These are phyloP conservation scores for Globodera rostochiensis DNA, from an alignment of 1,140 invertebrate genomes.

Conservation along the genomic window DNA sequence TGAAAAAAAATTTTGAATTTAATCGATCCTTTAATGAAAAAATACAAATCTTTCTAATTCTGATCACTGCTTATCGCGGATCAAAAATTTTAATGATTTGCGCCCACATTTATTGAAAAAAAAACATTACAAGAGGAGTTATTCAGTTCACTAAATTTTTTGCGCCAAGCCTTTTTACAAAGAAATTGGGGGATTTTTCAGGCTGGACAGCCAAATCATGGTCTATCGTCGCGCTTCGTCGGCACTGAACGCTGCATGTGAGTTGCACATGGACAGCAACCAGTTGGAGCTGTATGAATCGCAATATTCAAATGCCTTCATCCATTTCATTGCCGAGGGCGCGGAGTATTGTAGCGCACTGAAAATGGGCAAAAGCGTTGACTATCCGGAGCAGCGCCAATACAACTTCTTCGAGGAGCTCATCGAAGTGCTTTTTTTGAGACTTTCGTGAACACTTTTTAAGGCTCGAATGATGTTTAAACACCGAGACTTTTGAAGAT, in stretches of 20 bases:
- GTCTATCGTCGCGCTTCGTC: neutral
- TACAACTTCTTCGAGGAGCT: neutral
- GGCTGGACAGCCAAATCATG: neutral
- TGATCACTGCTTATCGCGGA: too few species aligned
- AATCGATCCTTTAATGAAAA: too few species aligned
- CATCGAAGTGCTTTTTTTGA: neutral
- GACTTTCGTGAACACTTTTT: too few species aligned
- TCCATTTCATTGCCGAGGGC: neutral
- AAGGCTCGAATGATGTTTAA: too few species aligned
- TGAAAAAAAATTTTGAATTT: too few species aligned
- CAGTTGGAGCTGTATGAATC: neutral
- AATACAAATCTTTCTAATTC: too few species aligned
- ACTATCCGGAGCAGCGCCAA: neutral
- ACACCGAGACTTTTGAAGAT: too few species aligned
- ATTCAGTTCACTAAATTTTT: neutral
- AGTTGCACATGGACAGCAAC: neutral
- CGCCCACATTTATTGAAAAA: neutral
- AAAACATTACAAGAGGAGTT: too few species aligned
- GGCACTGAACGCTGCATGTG: neutral
- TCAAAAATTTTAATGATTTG: too few species aligned
- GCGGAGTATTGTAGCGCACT: neutral
- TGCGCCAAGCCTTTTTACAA: too few species aligned
- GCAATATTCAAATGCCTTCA: slow-evolving; percentile 11
- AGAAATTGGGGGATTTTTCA: neutral
- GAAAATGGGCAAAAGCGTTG: neutral